A percentile compares a stretch with the other conserved stretches of the same genome.
Conservation (phyloP, 2,113 vertebrate genomes). For the Machaerirhynchus nigripectus region DNA sequence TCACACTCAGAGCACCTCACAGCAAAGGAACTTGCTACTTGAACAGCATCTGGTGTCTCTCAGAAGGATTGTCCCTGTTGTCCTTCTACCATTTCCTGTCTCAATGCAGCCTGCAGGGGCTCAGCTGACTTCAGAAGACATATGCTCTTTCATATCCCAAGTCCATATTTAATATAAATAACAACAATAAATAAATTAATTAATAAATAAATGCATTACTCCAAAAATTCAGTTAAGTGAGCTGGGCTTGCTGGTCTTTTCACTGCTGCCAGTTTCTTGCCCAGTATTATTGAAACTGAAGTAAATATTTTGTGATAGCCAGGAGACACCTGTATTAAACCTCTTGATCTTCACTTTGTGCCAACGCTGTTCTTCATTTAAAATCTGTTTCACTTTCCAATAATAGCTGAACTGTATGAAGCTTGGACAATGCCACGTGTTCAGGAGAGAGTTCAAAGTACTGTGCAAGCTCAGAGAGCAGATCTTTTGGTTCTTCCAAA, state of each 20-base stretch:
- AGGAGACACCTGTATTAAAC: background rate
- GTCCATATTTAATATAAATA: background rate
- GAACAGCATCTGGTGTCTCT: background rate
- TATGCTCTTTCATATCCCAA: fast-evolving
- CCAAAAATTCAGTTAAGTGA: background rate
- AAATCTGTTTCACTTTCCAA: background rate
- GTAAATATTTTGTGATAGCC: background rate
- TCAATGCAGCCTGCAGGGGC: background rate
- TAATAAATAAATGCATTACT: background rate
- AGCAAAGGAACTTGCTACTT: background rate
- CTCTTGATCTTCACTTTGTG: background rate
- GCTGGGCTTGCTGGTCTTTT: background rate
- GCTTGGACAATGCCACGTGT: background rate
- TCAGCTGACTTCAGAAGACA: background rate
- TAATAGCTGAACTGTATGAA: background rate
- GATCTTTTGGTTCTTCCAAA: background rate
- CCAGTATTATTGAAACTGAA: background rate
- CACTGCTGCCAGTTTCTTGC: background rate
- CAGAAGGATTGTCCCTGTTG: background rate
- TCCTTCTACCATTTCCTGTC: background rate
- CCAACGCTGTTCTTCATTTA: background rate
- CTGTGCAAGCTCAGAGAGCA: background rate
- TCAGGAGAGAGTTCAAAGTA: background rate
- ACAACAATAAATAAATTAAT: background rate
- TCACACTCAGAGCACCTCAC: background rate